A percentile compares a stretch with the other conserved stretches of the same genome.
Evolutionary conservation across 2,113 vertebrate species (phyloP).

Genomic region (Hippocampus zosterae): DNA sequence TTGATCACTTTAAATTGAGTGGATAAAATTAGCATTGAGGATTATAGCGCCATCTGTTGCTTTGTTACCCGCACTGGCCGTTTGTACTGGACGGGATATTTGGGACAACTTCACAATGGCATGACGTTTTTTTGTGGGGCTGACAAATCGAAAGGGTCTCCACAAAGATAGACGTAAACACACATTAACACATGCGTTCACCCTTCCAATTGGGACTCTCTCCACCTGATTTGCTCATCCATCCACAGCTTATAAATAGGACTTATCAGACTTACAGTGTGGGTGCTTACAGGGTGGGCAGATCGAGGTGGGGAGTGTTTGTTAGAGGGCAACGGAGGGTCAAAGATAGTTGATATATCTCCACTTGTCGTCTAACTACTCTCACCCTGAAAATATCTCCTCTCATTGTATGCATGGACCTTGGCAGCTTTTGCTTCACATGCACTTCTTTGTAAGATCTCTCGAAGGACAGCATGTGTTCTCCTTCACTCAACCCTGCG

Average conservation of each 20-base stretch:
- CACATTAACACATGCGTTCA: slow-evolving; percentile 31
- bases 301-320: slow-evolving; percentile 16
- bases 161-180: slow-evolving; percentile 11
- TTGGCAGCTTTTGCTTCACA: slow-evolving; percentile 42
- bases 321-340: slow-evolving; percentile 34
- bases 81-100: not conserved
- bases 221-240: slow-evolving; percentile 73
- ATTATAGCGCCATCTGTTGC: not conserved
- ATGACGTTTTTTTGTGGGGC: not conserved
- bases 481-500: slow-evolving; percentile 51
- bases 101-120: not conserved
- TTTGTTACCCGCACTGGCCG: not conserved
- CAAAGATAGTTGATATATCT: slow-evolving; percentile 65
- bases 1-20: not conserved
- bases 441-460: slow-evolving; percentile 12
- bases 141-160: not conserved
- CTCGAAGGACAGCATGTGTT: slow-evolving; percentile 11
- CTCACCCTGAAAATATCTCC: slow-evolving; percentile 22
- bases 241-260: slow-evolving; percentile 77
- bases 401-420: slow-evolving; percentile 1
- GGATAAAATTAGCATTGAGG: not conserved
- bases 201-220: slow-evolving; percentile 43
- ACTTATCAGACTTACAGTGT: slow-evolving; percentile 59
- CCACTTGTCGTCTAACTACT: slow-evolving; percentile 51
- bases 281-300: slow-evolving; percentile 40